Evolutionary conservation across 2,888 invertebrate genomes (phyloP).

Genomic region (Sesia apiformis): DNA sequence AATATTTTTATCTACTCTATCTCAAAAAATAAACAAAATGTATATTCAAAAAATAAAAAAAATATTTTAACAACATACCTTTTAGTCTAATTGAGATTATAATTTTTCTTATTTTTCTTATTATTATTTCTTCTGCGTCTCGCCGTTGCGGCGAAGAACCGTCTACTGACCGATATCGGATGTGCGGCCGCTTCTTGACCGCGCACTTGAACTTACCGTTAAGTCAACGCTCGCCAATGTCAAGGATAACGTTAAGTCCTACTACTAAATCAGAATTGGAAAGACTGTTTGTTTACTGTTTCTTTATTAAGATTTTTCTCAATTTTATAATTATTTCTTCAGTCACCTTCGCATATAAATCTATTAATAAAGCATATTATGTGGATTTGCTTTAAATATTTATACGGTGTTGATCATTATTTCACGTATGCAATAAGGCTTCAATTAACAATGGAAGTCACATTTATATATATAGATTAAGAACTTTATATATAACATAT

Average conservation of each 20-base stretch:
- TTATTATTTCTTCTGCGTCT: not conserved
- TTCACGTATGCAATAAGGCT: too few species aligned
- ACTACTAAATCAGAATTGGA: not conserved
- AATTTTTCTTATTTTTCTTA: not conserved
- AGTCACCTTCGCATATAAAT: too few species aligned
- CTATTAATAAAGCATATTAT: too few species aligned
- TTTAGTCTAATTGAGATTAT: not conserved
- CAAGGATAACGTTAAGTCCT: not conserved
- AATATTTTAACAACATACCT: not conserved
- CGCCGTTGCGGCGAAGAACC: constrained; percentile 17
- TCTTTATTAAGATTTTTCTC: not conserved
- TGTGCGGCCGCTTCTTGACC: constrained; percentile 34
- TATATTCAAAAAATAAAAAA: too few species aligned
- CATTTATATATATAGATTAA: too few species aligned
- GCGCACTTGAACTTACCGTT: constrained; percentile 59
- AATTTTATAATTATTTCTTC: too few species aligned
- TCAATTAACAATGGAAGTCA: too few species aligned
- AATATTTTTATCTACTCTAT: too few species aligned
- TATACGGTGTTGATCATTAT: too few species aligned
- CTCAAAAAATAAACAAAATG: too few species aligned
- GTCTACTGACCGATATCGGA: constrained; percentile 32
- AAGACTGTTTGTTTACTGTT: not conserved
- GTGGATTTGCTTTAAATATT: too few species aligned
- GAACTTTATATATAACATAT: too few species aligned
- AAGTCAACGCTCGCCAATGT: constrained; percentile 29